phyloP scores from a whole-genome alignment of 2,888 invertebrate genomes.

The Cerceris ruficornis region DNA sequence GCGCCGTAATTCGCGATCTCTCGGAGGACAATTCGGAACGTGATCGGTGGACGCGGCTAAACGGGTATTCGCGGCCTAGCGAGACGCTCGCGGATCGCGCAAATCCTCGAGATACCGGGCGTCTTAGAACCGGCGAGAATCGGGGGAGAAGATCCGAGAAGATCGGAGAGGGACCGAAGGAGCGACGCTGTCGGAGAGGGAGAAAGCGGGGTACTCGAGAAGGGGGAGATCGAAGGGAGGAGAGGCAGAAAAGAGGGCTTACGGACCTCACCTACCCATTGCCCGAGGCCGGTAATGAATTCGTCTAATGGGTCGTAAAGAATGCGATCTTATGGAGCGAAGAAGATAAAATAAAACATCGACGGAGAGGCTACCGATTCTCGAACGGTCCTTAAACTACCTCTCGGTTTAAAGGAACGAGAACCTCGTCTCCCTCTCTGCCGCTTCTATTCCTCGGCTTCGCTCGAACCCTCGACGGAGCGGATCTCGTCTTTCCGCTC shows the following conservation, averaged over 20 bases:
- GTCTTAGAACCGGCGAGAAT: neutral
- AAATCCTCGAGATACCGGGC: slow-evolving; percentile 35
- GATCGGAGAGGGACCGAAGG: slow-evolving; percentile 9
- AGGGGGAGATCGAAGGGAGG: slow-evolving; percentile 24
- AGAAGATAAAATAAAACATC: slow-evolving; percentile 80
- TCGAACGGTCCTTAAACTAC: slow-evolving; percentile 75
- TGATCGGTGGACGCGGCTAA: too few species aligned
- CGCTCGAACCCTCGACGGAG: neutral
- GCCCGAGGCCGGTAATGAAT: slow-evolving; percentile 80
- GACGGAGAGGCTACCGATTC: slow-evolving; percentile 77
- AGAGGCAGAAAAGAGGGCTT: slow-evolving; percentile 64
- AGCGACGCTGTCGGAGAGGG: slow-evolving; percentile 38
- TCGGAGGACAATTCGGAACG: neutral
- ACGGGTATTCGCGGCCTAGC: too few species aligned
- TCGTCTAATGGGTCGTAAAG: slow-evolving; percentile 82
- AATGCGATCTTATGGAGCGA: slow-evolving; percentile 81
- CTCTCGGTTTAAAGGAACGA: slow-evolving; percentile 66
- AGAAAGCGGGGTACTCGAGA: slow-evolving; percentile 13
- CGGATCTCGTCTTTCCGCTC: too few species aligned
- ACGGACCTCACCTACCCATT: slow-evolving; percentile 75
- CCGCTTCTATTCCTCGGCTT: neutral
- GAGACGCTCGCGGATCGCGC: slow-evolving; percentile 18
- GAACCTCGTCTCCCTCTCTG: neutral
- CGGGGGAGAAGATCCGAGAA: neutral
- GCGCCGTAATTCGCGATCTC: neutral